phyloP scores from a whole-genome alignment of 2,888 invertebrate genomes.

The Nephrotoma guestfalica region DNA sequence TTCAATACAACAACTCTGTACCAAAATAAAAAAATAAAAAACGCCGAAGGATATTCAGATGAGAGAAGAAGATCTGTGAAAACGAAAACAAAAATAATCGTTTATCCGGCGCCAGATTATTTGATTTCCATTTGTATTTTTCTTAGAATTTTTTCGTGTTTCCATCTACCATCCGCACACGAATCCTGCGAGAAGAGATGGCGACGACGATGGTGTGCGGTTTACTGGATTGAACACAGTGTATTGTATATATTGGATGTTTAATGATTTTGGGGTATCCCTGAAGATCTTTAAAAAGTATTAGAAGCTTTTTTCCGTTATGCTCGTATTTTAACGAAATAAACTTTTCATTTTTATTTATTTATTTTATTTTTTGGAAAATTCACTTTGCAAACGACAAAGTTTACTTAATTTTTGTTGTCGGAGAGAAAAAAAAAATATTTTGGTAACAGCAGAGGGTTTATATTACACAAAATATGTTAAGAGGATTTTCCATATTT shows the following conservation, averaged over 20 bases:
- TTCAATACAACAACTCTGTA: not conserved
- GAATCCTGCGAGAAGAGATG: not conserved
- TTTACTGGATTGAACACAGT: not conserved
- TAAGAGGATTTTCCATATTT: conserved; percentile 3
- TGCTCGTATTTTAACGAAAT: not conserved
- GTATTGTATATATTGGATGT: not conserved
- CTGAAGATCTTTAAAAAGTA: not conserved
- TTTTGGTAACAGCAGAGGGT: not conserved
- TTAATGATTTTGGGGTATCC: not conserved
- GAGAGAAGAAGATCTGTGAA: not conserved
- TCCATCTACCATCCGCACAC: not conserved
- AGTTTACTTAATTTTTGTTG: not conserved
- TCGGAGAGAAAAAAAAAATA: not conserved
- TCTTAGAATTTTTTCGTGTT: not conserved
- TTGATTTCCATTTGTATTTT: not conserved
- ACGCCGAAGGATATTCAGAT: not conserved
- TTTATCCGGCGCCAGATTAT: conserved; percentile 3
- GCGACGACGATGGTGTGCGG: not conserved
- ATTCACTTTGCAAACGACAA: not conserved
- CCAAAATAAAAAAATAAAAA: not conserved
- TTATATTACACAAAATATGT: conserved; percentile 1
- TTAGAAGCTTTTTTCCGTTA: not conserved
- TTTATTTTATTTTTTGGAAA: not conserved
- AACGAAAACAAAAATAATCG: conserved; percentile 1
- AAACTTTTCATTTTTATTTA: not conserved